Evolutionary conservation across 2,888 invertebrate genomes (phyloP), one percentile per base, ranked within the genome.

Genomic region (Ophion costatus): DNA sequence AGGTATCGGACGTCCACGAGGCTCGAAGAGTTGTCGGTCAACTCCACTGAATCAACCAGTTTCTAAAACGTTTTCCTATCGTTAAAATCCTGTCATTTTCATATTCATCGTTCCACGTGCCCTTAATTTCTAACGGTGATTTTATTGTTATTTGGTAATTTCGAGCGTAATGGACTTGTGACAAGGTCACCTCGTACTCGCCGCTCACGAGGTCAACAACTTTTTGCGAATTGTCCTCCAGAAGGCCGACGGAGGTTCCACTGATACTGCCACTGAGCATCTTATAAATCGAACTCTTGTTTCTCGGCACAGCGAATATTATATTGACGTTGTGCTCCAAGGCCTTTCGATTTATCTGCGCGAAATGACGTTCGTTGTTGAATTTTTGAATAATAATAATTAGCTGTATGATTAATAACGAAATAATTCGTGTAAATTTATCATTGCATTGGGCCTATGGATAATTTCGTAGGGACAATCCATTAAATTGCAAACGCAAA

Each of bases 271-370:
- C 33, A 24, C 90, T 90, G 64, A 92, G 77, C 24, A 84, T 17
- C 14, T 88, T 83, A 73, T 92, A 92, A 24, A 87, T 88, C 22
- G n/a, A 9, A 20, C 91, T 90, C 45, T 92, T 89, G 83, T 94
- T 92, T 24, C 92, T 88, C 1, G 95, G 95, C 14, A 96, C 96
- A 1, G 97, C 97, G 93, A 98, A 97, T 89, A 98, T 97, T 59
- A 98, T 95, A 92, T 96, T 97, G 61, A 97, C 96, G 87, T 96
- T 96, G 80, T 96, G 95, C 88, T 97, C 95, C 56, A 94, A 95
- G 0, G 97, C 96, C 56, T 95, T 93, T 89, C 94, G 94, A 88
- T 95, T 95, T 45, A 96, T 95, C 89, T 96, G 95, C n/a, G 83
- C 79, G 14, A 79, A 63, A 29, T 3, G 45, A 45, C 0, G 24